Percentiles rank a stretch among this genome's conserved stretches.
Conservation (phyloP, 1,140 invertebrate species). For the Drosophila insularis region DNA sequence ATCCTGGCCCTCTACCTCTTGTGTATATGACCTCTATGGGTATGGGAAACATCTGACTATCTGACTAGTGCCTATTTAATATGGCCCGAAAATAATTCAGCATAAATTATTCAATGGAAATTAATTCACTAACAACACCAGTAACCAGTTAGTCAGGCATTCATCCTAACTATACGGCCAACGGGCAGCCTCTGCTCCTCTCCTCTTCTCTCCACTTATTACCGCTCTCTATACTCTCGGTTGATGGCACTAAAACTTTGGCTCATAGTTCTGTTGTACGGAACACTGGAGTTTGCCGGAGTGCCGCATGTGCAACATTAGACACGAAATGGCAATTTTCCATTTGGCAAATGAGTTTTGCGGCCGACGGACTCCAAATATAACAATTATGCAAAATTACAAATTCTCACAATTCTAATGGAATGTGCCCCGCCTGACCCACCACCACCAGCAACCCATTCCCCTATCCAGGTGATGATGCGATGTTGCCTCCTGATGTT, state of each 20-base stretch:
- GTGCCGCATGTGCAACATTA: slow-evolving; percentile 75
- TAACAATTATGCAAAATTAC: slow-evolving; percentile 82
- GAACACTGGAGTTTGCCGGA: background rate
- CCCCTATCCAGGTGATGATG: slow-evolving; percentile 19
- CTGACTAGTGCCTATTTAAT: slow-evolving; percentile 48
- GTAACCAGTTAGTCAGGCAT: slow-evolving; percentile 30
- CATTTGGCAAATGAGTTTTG: slow-evolving; percentile 82
- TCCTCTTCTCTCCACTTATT: slow-evolving; percentile 14
- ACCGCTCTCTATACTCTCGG: slow-evolving; percentile 15
- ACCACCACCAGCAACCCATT: slow-evolving; percentile 1
- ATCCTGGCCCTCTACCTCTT: background rate
- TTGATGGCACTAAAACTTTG: slow-evolving; percentile 67
- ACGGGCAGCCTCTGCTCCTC: slow-evolving; percentile 12
- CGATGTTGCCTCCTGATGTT: slow-evolving; percentile 20
- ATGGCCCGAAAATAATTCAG: slow-evolving; percentile 71
- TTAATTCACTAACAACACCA: slow-evolving; percentile 80
- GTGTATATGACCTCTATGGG: slow-evolving; percentile 4
- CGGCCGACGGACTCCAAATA: slow-evolving; percentile 78
- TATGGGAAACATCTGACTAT: slow-evolving; percentile 5
- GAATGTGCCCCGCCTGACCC: slow-evolving; percentile 48
- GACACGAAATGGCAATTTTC: slow-evolving; percentile 81
- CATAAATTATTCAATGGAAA: slow-evolving; percentile 81
- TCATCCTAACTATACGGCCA: slow-evolving; percentile 15
- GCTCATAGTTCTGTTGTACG: slow-evolving; percentile 3
- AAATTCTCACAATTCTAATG: slow-evolving; percentile 82